Percentiles rank a stretch among this genome's conserved stretches.
Conservation (phyloP, 1,140 invertebrate species). For the Formica exsecta region DNA sequence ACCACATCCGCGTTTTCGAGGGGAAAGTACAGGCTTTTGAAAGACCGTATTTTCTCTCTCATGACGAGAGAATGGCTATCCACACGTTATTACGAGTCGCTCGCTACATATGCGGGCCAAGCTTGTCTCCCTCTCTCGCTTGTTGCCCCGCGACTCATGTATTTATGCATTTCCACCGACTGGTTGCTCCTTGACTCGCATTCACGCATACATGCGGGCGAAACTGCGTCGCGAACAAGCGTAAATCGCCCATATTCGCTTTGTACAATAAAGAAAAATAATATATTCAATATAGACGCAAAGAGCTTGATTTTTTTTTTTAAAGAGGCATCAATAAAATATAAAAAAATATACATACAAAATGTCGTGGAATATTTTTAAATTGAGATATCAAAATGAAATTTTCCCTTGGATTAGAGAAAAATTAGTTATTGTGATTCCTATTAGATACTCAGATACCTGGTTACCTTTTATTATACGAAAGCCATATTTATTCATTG, state of each 20-base stretch:
- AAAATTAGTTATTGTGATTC: constrained; percentile 13
- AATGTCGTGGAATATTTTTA: neutral
- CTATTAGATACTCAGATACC: neutral
- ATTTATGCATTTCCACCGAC: constrained; percentile 85
- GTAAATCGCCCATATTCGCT: constrained; percentile 25
- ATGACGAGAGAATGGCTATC: constrained; percentile 74
- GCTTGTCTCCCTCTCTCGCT: constrained; percentile 77
- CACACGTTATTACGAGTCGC: constrained; percentile 82
- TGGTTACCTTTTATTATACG: constrained; percentile 78
- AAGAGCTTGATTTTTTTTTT: neutral
- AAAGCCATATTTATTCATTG: constrained; percentile 86
- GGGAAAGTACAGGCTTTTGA: constrained; percentile 78
- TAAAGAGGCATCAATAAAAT: neutral
- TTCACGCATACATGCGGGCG: constrained; percentile 51
- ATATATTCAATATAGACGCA: neutral
- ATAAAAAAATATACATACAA: neutral
- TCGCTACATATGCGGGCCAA: constrained; percentile 82
- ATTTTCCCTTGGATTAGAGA: constrained; percentile 6
- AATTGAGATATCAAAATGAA: neutral
- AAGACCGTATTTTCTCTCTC: constrained; percentile 80
- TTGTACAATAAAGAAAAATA: constrained; percentile 19
- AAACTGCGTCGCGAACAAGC: constrained; percentile 31
- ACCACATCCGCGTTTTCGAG: constrained; percentile 71
- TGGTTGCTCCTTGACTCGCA: constrained; percentile 75
- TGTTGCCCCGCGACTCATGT: constrained; percentile 82